Percentiles rank a stretch among this genome's conserved stretches.
Evolutionary conservation across 2,888 invertebrate species (phyloP).

Genomic region (Polia nebulosa): DNA sequence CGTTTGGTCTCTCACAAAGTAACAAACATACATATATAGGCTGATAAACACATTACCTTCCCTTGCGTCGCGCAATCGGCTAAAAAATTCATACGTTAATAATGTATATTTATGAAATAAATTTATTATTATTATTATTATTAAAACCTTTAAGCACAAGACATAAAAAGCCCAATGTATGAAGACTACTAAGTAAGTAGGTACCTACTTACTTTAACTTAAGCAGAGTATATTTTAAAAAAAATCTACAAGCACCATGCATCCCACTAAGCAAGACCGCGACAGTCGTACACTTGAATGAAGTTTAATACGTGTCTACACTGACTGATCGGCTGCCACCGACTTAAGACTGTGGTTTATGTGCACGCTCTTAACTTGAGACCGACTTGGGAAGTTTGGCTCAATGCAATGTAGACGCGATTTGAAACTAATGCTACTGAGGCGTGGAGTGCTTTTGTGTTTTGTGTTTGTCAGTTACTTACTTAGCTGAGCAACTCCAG

Average conservation of each 20-base stretch:
- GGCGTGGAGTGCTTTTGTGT: conserved; percentile 8
- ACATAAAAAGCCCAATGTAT: too few species aligned
- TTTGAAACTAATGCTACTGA: conserved; percentile 30
- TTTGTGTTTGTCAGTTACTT: neutral
- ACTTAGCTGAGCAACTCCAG: neutral
- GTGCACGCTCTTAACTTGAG: conserved; percentile 40
- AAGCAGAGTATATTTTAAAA: neutral
- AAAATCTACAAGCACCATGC: neutral
- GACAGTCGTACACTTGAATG: conserved; percentile 19
- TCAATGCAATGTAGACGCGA: conserved; percentile 42
- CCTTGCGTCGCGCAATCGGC: too few species aligned
- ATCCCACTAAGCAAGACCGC: neutral
- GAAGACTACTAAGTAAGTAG: neutral
- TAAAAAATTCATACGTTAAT: too few species aligned
- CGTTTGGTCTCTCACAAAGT: too few species aligned
- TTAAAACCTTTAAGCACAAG: too few species aligned
- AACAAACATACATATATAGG: too few species aligned
- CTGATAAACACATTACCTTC: too few species aligned
- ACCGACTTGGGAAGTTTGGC: conserved; percentile 29
- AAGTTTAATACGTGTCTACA: conserved; percentile 59
- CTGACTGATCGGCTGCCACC: conserved; percentile 44
- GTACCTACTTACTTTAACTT: neutral
- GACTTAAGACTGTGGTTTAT: conserved; percentile 32
- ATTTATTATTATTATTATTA: too few species aligned
- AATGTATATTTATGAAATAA: too few species aligned